Evolutionary conservation across 1,140 invertebrate species (phyloP), one percentile per base, ranked within the genome.

Genomic region (Hylyphantes graminicola): DNA sequence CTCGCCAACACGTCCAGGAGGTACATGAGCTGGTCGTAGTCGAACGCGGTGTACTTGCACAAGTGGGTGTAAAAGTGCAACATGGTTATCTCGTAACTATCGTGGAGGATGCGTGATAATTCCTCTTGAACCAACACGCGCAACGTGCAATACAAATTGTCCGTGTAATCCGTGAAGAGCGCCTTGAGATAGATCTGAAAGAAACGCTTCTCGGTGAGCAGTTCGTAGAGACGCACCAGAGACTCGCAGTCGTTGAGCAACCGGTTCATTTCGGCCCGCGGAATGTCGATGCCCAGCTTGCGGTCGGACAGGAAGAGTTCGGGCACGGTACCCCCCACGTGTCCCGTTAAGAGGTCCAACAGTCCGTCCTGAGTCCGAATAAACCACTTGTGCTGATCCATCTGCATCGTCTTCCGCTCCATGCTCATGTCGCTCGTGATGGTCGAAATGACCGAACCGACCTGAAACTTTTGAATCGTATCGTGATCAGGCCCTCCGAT

Each of bases 301-400:
- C 48, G 21, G 15, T 81, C 68, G 0, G 65, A 81, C 19, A 81
- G 13, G 12, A 51, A 81, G 11, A 72, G 53, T 53, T 81, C 78
- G 0, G 78, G 78, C 2, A 81, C 78, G 0, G 68, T 61, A 4
- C 78, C 78, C 4, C 78, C 78, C 2, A 81, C 57, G 10, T 81
- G 78, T 13, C 78, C 57, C n/a, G 78, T 81, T 35, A 81, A 63
- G 4, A 81, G n/a, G 15, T 81, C 68, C 48, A 72, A n/a, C 9
- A 50, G 17, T 9, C 78, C 78, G 8, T 72, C 68, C 2, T 61
- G 13, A 0, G 17, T 19, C 9, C 78, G 67, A 50, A 81, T 61
- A 11, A 72, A 21, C 67, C 68, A 81, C 9, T 81, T 81, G 55
- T 81, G 78, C 9, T 13, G 67, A 63, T 81, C 78, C 78, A 81